Conservation (phyloP, 1,140 invertebrate genomes). For the Bacillus rossius region DNA sequence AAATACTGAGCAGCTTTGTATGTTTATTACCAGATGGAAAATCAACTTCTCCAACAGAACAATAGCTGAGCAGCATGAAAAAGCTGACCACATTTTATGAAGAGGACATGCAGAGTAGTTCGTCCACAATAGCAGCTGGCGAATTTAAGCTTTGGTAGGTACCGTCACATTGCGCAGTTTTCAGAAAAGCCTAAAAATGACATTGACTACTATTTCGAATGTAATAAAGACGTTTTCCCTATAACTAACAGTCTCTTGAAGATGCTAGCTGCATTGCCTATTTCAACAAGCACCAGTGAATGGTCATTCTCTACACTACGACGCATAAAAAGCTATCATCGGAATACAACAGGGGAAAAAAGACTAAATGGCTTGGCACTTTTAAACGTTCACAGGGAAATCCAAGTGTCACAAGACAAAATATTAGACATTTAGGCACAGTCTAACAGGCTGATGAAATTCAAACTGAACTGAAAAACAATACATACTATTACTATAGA, state of each 20-base stretch:
- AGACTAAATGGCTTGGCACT: conserved; percentile 17
- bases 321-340: conserved; percentile 17
- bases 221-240: not conserved
- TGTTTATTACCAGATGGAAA: not conserved
- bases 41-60: not conserved
- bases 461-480: too few species aligned
- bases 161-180: not conserved
- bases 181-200: not conserved
- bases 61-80: not conserved
- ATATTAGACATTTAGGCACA: too few species aligned
- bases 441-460: too few species aligned
- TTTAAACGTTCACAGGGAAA: conserved; percentile 15
- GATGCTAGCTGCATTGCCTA: not conserved
- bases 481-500: too few species aligned
- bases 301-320: conserved; percentile 16
- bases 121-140: not conserved
- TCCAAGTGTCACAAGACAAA: not conserved
- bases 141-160: conserved; percentile 1
- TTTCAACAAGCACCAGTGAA: not conserved
- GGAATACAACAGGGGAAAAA: conserved; percentile 5
- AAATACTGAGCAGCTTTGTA: not conserved
- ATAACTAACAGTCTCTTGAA: not conserved
- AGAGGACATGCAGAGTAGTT: not conserved
- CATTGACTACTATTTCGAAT: not conserved
- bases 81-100: not conserved